Evolutionary conservation across 2,888 invertebrate species (phyloP), one percentile per base, ranked within the genome.

Genomic region (Perithous albicinctus): DNA sequence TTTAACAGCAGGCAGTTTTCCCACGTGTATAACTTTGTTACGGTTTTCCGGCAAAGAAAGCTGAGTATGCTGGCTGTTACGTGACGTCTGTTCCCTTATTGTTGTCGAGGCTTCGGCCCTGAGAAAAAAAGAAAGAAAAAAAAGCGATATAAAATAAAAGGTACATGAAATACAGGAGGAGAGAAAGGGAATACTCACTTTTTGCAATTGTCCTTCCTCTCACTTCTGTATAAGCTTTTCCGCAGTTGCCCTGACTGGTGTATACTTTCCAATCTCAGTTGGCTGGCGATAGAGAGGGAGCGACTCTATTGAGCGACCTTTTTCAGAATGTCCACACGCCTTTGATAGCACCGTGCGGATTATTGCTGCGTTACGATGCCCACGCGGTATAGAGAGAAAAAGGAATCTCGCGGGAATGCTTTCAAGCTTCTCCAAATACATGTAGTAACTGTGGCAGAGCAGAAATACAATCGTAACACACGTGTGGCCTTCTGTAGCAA

Each of bases 261-360:
- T 69, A 59, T 59, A 69, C 69, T 78, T 82, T 74, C 48, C 63
- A 78, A 82, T 77, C 82, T 73, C 74, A 74, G 77, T 78, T 64
- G 74, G 18, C 32, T 15, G 59, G 12, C 18, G 15, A 35, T 32
- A 59, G 32, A 56, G 29, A 18, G 18, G 10, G 10, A 18, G 66
- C 59, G 26, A 38, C 46, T 82, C 72, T 75, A 82, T 78, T 46
- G 82, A 78, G 75, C 78, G 66, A 82, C 78, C 84, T 77, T 75
- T 79, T 73, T 76, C 70, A 69, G 38, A 84, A 80, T 72, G 80
- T 72, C 76, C 81, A 54, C 69, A 54, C 70, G 70, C 75, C 75
- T 78, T 79, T 81, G 74, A 79, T 73, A 64, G 63, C 56, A 74
- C 72, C 76, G 35, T 54, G 48, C 56, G 72, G 64, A 70, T 84